These are phyloP conservation scores for Gandaritis pyraliata DNA, from an alignment of 2,888 invertebrate genomes.

Conservation along the genomic window DNA sequence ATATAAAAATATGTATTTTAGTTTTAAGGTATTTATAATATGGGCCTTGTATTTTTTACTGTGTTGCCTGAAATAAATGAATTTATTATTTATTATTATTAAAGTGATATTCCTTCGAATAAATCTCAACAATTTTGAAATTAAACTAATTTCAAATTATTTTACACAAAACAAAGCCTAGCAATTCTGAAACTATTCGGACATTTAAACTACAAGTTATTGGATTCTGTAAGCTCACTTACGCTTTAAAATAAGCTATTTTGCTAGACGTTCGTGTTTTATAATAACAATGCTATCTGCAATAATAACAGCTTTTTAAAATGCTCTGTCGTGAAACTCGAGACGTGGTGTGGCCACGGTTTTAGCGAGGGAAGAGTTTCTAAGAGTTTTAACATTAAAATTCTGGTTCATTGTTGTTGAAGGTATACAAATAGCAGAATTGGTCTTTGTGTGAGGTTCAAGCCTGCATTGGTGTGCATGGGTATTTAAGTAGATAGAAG, in stretches of 20 bases:
- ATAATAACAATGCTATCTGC: slow-evolving; percentile 48
- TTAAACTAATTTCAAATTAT: slow-evolving; percentile 8
- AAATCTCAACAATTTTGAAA: neutral
- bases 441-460: no score
- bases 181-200: slow-evolving; percentile 16
- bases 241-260: slow-evolving; percentile 28
- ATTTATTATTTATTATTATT: no score
- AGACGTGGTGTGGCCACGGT: slow-evolving; percentile 37
- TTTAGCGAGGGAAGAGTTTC: slow-evolving; percentile 3
- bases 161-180: slow-evolving; percentile 9
- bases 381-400: neutral
- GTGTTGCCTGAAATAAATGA: no score
- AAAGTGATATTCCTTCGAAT: neutral
- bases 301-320: slow-evolving; percentile 50
- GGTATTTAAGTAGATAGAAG: no score
- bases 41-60: no score
- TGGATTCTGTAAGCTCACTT: slow-evolving; percentile 36
- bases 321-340: slow-evolving; percentile 48
- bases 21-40: no score
- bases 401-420: no score
- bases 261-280: slow-evolving; percentile 30
- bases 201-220: slow-evolving; percentile 21
- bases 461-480: no score
- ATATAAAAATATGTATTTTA: no score
- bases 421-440: no score